A percentile compares a stretch with the other conserved stretches of the same genome.
Conservation (phyloP, 2,888 invertebrate genomes). For the Melieria picta region DNA sequence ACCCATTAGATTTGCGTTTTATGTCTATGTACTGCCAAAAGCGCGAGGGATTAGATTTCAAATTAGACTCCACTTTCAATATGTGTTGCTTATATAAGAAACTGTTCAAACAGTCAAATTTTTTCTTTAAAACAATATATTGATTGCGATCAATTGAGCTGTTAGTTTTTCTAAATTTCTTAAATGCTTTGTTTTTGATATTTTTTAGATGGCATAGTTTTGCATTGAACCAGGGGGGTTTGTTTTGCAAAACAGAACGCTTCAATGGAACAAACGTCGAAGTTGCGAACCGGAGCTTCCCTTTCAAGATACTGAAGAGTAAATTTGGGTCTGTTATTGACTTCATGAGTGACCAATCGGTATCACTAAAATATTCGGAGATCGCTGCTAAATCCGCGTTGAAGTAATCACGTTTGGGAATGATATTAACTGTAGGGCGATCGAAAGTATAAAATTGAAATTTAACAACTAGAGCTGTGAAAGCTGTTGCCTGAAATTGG, state of each 20-base stretch:
- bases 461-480: background rate
- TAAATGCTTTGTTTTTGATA: background rate
- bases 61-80: background rate
- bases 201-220: constrained; percentile 5
- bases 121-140: too few relatives aligned
- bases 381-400: background rate
- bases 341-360: background rate
- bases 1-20: background rate
- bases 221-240: constrained; percentile 1
- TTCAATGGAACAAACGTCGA: background rate
- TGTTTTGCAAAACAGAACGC: background rate
- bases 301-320: too few relatives aligned
- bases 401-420: background rate
- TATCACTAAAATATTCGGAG: background rate
- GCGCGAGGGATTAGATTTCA: constrained; percentile 2
- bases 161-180: background rate
- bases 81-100: background rate
- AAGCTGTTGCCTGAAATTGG: background rate
- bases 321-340: background rate
- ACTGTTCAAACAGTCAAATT: too few relatives aligned
- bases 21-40: background rate
- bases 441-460: background rate
- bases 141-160: too few relatives aligned
- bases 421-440: background rate
- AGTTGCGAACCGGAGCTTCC: background rate